phyloP scores from a whole-genome alignment of 2,888 invertebrate species.

The Pyrocoelia pectoralis region DNA sequence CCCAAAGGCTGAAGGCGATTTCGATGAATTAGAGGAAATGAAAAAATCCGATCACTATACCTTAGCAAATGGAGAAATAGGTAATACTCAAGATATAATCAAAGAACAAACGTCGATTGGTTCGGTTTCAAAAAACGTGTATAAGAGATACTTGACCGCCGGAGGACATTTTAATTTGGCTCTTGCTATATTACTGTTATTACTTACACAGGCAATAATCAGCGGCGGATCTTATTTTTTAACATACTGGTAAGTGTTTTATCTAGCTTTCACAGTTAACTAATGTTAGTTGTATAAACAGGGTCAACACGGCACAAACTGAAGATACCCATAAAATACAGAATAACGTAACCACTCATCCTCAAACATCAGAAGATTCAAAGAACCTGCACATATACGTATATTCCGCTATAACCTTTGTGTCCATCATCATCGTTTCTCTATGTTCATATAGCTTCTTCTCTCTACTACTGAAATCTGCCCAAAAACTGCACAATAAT shows the following conservation, averaged over 20 bases:
- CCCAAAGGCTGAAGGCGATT: too few species aligned
- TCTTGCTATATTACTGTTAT: neutral
- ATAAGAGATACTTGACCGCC: neutral
- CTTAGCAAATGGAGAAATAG: neutral
- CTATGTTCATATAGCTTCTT: conserved; percentile 72
- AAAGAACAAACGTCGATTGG: conserved; percentile 25
- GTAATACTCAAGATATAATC: neutral
- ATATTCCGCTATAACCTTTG: conserved; percentile 60
- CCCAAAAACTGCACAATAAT: conserved; percentile 77
- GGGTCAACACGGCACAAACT: neutral
- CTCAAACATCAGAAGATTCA: neutral
- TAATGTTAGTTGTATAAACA: neutral
- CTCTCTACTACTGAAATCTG: conserved; percentile 75
- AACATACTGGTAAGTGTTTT: neutral
- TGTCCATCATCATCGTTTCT: conserved; percentile 62
- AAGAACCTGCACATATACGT: conserved; percentile 48
- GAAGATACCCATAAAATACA: neutral
- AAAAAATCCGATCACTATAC: neutral
- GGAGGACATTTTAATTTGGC: neutral
- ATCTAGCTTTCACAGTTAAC: too few species aligned
- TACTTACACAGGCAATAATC: neutral
- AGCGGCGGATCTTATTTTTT: neutral
- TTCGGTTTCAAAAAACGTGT: neutral
- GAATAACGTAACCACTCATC: neutral
- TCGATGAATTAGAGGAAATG: too few species aligned